These are phyloP conservation scores for Austrolebias charrua DNA, from an alignment of 2,797 vertebrate species.

Conservation along the genomic window DNA sequence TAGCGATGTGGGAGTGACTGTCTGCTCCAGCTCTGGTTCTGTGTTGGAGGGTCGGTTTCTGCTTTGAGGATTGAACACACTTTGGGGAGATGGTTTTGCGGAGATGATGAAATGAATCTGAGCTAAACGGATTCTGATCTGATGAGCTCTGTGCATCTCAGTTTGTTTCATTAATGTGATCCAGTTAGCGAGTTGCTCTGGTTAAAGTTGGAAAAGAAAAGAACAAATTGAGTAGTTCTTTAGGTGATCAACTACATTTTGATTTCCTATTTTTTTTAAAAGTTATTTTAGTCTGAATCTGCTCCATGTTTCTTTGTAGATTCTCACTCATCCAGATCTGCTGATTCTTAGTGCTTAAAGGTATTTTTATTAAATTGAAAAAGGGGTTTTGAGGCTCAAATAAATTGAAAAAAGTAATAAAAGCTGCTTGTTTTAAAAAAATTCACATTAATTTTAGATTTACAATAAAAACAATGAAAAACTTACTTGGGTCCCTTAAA, in stretches of 20 bases:
- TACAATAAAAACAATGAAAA: too few species aligned
- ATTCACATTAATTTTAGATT: too few species aligned
- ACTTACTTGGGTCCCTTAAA: too few species aligned
- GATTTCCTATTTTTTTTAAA: background rate
- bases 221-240: background rate
- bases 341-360: too few species aligned
- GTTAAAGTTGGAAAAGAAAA: conserved; percentile 27
- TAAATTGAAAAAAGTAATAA: too few species aligned
- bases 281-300: background rate
- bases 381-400: too few species aligned
- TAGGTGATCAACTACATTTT: conserved; percentile 13
- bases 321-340: too few species aligned
- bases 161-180: conserved; percentile 35
- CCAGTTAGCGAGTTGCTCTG: conserved; percentile 26
- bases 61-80: conserved; percentile 44
- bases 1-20: background rate
- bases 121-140: conserved; percentile 59
- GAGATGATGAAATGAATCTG: conserved; percentile 58
- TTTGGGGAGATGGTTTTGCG: conserved; percentile 45
- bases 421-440: too few species aligned
- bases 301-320: background rate
- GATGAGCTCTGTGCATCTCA: conserved; percentile 39
- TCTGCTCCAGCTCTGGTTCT: conserved; percentile 40
- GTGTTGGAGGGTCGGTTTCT: conserved; percentile 24
- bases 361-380: too few species aligned